Conservation (phyloP, 2,113 vertebrate genomes). For the Ariopsis seemanni region DNA sequence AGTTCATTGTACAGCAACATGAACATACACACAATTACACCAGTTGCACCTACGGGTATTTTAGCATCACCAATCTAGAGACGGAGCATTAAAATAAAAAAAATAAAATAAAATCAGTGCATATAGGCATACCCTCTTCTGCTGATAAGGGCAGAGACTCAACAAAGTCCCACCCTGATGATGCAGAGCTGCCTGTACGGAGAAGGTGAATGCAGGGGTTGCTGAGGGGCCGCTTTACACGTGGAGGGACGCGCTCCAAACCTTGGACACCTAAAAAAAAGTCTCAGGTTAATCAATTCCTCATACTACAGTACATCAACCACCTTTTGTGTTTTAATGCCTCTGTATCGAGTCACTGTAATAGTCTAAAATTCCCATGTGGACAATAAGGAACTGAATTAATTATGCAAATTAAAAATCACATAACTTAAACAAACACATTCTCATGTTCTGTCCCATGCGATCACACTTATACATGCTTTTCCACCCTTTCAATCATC, state of each 20-base stretch:
- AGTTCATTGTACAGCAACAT: background rate
- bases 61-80: background rate
- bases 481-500: background rate
- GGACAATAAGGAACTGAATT: background rate
- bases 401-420: background rate
- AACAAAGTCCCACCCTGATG: slow-evolving; percentile 75
- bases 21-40: background rate
- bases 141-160: slow-evolving; percentile 69
- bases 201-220: slow-evolving; percentile 72
- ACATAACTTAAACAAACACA: background rate
- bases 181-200: slow-evolving; percentile 64
- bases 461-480: background rate
- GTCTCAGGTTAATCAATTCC: background rate
- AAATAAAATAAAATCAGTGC: too few relatives aligned
- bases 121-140: slow-evolving; percentile 64
- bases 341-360: background rate
- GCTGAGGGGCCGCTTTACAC: slow-evolving; percentile 69
- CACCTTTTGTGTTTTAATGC: background rate
- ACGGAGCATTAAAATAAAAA: background rate
- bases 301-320: background rate
- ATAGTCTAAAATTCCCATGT: background rate
- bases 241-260: slow-evolving; percentile 64
- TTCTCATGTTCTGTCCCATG: background rate
- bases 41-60: background rate
- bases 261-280: slow-evolving; percentile 65